Base-by-base conservation (phyloP, 2,888 invertebrate genomes). In the Tetragonula carbonaria region DNA sequence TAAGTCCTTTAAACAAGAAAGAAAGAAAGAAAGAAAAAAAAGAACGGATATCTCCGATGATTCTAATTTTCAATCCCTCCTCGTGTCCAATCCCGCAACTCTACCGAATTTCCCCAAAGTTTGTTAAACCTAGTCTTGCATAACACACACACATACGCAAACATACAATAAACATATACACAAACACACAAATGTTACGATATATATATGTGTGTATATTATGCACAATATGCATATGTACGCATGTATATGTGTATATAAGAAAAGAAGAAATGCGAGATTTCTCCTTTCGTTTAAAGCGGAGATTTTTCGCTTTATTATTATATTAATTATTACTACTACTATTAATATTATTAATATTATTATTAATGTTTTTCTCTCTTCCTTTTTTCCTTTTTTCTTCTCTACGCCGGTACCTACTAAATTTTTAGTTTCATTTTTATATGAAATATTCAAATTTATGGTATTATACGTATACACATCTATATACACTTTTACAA, bases 391-490 rank as follows among this genome's bases (percentile, higher is more conserved):
- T 74, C 38, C 38, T 70, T 74, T 77, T 77, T 83, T 71, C 63
- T 84, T 84, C 90, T 93, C 93, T 92, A 92, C 91, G 91, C 91
- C 91, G 92, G 93, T 93, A 93, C 91, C 92, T 93, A 92, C 90
- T 88, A 92, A 88, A 87, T 92, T 93, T 74, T 94, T 92, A 87
- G 92, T 93, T 93, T 93, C 91, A 89, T 93, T 93, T 93, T 93
- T 93, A 93, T 93, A 93, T 92, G 87, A 87, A 90, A 90, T 90
- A 90, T 86, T 86, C 91, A 89, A 93, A 92, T 93, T 93, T 93
- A 94, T 93, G 93, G 93, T 93, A 93, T 93, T 93, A 92, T 92
- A 93, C 92, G 90, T 93, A 91, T 93, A 93, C 92, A 93, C 93
- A 92, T 92, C 91, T 93, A 92, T 93, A 93, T 92, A 93, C 93